Base-by-base conservation (phyloP, 2,888 invertebrate genomes). In the Lasius fuliginosus region DNA sequence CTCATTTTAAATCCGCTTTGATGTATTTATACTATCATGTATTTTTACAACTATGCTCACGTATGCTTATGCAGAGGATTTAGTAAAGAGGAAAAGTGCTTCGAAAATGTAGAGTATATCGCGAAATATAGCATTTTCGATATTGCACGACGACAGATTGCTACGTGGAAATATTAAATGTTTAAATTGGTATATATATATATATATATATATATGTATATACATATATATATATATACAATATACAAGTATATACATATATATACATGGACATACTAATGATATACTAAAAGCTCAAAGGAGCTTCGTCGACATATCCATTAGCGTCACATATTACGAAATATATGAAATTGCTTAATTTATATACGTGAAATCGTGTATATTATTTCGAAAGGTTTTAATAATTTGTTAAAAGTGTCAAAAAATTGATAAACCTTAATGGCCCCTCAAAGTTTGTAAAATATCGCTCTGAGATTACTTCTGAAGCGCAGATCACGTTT, bases 71-170 rank as follows among this genome's bases (percentile, higher is more conserved):
- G 65, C 42, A 23, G 64, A 60, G 68, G 40, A 56, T 49, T 56
- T 53, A 67, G 71, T 53, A 68, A 86, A 84, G 42, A 42, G 9
- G n/a, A 36, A n/a, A 65, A 60, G 15, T 56, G 42, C 18, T 81
- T 49, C 18, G 46, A 60, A 81, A 81, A 73, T 60, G 15, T 33
- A 73, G 23, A 23, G 71, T 58, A 49, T 53, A 53, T 23, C 33
- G 27, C 11, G 60, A 27, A n/a, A 3, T 12, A 46, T 18, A 73
- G 15, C 23, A n/a, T 30, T 68, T 30, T 42, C 4, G n/a, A 77
- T 68, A 42, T 77, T 42, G 40, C 33, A 18, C 23, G 36, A n/a
- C 9, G n/a, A 15, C 12, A 18, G 56, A 77, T 68, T 58, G 56
- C 40, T 56, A 27, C 27, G 67, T n/a, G 53, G 15, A 68, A 77